Conservation (phyloP, 1,140 invertebrate genomes). For the Bombus vancouverensis region DNA sequence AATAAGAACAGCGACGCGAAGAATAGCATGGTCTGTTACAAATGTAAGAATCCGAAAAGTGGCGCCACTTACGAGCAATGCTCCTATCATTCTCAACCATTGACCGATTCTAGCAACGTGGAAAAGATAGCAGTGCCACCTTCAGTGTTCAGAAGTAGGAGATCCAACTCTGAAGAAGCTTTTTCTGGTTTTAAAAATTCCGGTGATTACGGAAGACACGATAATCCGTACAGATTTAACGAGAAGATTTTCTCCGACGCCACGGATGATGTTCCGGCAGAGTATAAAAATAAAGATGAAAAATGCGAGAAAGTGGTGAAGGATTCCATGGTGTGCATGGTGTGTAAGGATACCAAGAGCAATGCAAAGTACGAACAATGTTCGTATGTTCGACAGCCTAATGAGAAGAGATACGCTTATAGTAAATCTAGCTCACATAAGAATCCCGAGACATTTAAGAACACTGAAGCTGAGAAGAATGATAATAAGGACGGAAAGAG, state of each 20-base stretch:
- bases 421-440: conserved; percentile 72
- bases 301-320: conserved; percentile 85
- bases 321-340: conserved; percentile 87
- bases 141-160: conserved; percentile 11
- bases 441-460: conserved; percentile 75
- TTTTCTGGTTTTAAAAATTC: neutral
- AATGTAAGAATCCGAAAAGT: conserved; percentile 87
- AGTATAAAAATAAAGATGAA: conserved; percentile 70
- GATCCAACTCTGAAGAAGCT: conserved; percentile 23
- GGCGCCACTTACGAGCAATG: conserved; percentile 89
- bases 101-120: conserved; percentile 83
- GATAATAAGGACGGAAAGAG: neutral
- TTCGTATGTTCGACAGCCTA: conserved; percentile 87
- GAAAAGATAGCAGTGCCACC: conserved; percentile 22
- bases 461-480: conserved; percentile 76
- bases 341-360: conserved; percentile 87
- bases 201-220: neutral
- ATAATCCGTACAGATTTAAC: conserved; percentile 66
- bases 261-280: conserved; percentile 6
- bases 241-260: conserved; percentile 75
- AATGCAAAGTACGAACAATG: conserved; percentile 89
- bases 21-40: conserved; percentile 83
- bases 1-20: neutral
- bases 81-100: conserved; percentile 86
- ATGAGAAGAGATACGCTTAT: conserved; percentile 88